Evolutionary conservation across 2,797 vertebrate genomes (phyloP).

Genomic region (Tragelaphus eurycerus): DNA sequence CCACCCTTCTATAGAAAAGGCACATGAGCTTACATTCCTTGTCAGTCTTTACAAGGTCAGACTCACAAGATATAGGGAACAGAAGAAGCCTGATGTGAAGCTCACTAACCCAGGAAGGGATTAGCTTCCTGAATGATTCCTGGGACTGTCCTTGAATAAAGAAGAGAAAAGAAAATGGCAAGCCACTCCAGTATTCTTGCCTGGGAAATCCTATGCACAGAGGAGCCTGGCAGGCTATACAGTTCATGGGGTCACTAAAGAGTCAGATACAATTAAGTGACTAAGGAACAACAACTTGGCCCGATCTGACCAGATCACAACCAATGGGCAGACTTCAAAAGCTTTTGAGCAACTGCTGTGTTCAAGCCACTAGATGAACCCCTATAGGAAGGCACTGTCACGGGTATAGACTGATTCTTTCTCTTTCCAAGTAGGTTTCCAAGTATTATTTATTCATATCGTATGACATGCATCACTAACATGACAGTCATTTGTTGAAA

Average conservation of each 20-base stretch:
- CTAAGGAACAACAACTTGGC: background rate
- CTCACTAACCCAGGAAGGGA: background rate
- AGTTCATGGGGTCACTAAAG: background rate
- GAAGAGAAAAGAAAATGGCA: background rate
- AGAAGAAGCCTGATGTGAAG: background rate
- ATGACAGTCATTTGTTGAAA: background rate
- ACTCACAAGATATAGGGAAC: background rate
- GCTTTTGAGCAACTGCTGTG: background rate
- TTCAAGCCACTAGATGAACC: background rate
- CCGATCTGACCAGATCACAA: background rate
- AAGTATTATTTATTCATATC: background rate
- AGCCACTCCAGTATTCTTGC: background rate
- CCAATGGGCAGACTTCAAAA: background rate
- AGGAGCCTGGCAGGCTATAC: background rate
- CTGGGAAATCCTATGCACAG: background rate
- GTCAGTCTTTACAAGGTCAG: conserved; percentile 31
- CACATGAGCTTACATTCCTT: conserved; percentile 9
- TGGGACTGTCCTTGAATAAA: background rate
- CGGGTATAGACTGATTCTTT: background rate
- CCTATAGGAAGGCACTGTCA: background rate
- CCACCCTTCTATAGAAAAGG: background rate
- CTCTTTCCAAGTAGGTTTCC: background rate
- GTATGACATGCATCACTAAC: background rate
- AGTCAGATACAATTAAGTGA: background rate
- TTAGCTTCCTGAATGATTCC: background rate